Evolutionary conservation across 2,113 vertebrate genomes (phyloP), one percentile per base, ranked within the genome.

Genomic region (Brienomyrus brachyistius): DNA sequence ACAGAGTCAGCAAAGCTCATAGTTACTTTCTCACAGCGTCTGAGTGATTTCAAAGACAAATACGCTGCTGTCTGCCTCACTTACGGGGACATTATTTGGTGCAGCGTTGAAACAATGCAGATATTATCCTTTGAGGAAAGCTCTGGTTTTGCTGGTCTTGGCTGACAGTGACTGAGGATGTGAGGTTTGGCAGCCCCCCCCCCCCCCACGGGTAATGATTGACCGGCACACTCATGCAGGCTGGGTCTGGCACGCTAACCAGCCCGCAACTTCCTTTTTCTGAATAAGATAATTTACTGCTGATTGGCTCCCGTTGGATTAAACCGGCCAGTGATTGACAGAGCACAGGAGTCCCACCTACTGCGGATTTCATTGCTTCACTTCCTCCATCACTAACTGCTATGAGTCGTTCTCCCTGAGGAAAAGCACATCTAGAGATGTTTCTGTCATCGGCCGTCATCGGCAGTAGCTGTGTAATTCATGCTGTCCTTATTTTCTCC

Each of bases 1-100:
- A 86, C 74, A n/a, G 40, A 82, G 89, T 92, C 91, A 91, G 91
- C 89, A 91, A 89, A 91, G 89, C 56, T 83, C 89, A 82, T 48
- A 66, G 52, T 89, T 83, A 88, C 86, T 62, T 66, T 70, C 88
- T 45, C 56, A 85, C 23, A 56, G 48, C 45, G 83, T 80, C 35
- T 92, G 54, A 66, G 45, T 43, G 70, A 91, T 83, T 15, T 89
- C 85, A 87, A 59, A 91, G 59, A 89, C 89, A 90, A 52, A 91
- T 89, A 89, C 48, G 43, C 48, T 54, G 23, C 88, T 54, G 88
- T 85, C 85, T 74, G 88, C 84, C 84, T 89, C 86, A 88, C 31
- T 89, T 89, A 89, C 4, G n/a, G 62, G 17, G 45, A 87, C 80
- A 59, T 89, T 86, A 66, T 66, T 45, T 85, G 66, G 82, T 59